phyloP scores from a whole-genome alignment of 2,113 vertebrate species.

The Grallaria varia region DNA sequence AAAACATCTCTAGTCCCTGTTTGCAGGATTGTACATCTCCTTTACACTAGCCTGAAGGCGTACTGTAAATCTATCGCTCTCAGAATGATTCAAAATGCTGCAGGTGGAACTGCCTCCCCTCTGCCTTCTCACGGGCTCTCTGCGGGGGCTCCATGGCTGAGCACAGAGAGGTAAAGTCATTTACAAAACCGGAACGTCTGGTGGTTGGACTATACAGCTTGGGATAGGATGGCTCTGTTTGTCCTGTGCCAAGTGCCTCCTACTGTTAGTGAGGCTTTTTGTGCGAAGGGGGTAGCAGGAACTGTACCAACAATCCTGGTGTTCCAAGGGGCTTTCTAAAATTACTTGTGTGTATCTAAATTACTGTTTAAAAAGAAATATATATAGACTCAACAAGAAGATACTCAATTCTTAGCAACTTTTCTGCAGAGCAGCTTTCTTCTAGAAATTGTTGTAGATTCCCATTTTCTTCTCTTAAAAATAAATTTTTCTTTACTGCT shows the following conservation, averaged over 20 bases:
- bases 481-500: neutral
- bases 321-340: neutral
- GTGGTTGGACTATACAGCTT: fast-evolving
- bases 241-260: neutral
- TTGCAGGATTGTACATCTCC: neutral
- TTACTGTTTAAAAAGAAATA: neutral
- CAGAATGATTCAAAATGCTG: neutral
- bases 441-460: neutral
- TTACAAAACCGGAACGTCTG: fast-evolving
- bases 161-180: neutral
- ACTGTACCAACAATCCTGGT: neutral
- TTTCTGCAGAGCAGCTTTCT: neutral
- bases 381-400: neutral
- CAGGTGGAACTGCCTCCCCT: neutral
- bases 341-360: neutral
- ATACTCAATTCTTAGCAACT: neutral
- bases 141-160: neutral
- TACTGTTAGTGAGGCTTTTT: neutral
- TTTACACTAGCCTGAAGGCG: conserved; percentile 30
- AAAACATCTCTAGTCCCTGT: conserved; percentile 14
- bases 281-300: fast-evolving
- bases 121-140: neutral
- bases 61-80: conserved; percentile 30
- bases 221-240: neutral
- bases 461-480: neutral